Conservation (phyloP, 1,140 invertebrate genomes). For the Oncopodura yosiiana region DNA sequence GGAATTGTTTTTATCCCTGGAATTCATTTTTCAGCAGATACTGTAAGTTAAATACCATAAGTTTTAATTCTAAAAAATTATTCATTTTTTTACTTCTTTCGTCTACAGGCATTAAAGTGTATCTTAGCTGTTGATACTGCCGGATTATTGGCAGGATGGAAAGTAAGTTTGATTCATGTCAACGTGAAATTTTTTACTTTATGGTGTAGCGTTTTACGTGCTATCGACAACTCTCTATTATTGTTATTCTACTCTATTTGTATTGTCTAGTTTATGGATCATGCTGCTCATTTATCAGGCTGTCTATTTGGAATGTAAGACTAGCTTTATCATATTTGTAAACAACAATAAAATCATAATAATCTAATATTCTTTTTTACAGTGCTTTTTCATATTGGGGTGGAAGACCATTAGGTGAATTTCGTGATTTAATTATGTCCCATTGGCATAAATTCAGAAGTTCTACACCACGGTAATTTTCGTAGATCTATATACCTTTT, state of each 20-base stretch:
- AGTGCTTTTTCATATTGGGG: constrained; percentile 23
- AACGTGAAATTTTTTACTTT: too few relatives aligned
- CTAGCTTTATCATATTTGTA: constrained; percentile 19
- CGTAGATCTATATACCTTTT: too few relatives aligned
- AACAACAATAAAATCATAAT: constrained; percentile 2
- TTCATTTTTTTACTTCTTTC: constrained; percentile 30
- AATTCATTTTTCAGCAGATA: constrained; percentile 71
- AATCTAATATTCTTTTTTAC: background rate
- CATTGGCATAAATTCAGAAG: constrained; percentile 25
- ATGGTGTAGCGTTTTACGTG: too few relatives aligned
- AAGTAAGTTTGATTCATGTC: too few relatives aligned
- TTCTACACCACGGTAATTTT: too few relatives aligned
- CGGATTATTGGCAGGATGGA: constrained; percentile 79
- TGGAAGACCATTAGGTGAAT: constrained; percentile 8
- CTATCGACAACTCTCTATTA: too few relatives aligned
- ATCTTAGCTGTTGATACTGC: constrained; percentile 69
- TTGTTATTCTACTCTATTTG: too few relatives aligned
- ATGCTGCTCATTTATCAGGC: constrained; percentile 95
- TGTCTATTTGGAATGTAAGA: constrained; percentile 81
- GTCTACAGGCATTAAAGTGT: constrained; percentile 70
- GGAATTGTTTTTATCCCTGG: constrained; percentile 81
- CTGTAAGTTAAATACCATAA: constrained; percentile 47
- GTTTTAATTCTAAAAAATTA: background rate
- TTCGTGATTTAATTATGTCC: constrained; percentile 24
- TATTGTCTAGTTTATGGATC: constrained; percentile 61